Percentiles rank a stretch among this genome's conserved stretches.
Evolutionary conservation across 2,797 vertebrate genomes (phyloP).

Genomic region (Enoplosus armatus): DNA sequence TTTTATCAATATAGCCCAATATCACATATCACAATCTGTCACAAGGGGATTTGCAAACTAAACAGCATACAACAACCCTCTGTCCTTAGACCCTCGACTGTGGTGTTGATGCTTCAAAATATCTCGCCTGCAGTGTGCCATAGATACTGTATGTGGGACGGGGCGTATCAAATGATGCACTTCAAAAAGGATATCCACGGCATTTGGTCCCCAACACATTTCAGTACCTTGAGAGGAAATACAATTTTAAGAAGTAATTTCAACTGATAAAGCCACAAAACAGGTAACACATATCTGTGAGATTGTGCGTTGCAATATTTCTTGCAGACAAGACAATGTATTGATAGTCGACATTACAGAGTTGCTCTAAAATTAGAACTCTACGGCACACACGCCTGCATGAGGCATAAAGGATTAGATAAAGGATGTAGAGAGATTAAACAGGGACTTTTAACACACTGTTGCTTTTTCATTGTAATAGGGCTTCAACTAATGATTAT

Average conservation of each 20-base stretch:
- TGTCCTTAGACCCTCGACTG: no score
- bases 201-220: constrained; percentile 12
- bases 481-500: neutral
- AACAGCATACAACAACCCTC: no score
- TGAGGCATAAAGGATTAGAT: no score
- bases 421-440: neutral
- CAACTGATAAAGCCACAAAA: constrained; percentile 26
- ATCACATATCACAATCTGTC: no score
- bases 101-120: constrained; percentile 5
- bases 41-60: no score
- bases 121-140: neutral
- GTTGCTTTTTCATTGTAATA: neutral
- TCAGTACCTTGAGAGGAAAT: constrained; percentile 32
- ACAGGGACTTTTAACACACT: neutral
- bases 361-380: neutral
- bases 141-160: neutral
- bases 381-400: neutral
- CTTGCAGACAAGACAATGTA: neutral
- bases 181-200: neutral
- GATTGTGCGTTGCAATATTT: neutral
- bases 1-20: no score
- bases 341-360: neutral
- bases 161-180: constrained; percentile 3
- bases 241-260: constrained; percentile 17
- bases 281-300: neutral